phyloP scores from a whole-genome alignment of 1,140 invertebrate species.

The Antheraea pernyi region DNA sequence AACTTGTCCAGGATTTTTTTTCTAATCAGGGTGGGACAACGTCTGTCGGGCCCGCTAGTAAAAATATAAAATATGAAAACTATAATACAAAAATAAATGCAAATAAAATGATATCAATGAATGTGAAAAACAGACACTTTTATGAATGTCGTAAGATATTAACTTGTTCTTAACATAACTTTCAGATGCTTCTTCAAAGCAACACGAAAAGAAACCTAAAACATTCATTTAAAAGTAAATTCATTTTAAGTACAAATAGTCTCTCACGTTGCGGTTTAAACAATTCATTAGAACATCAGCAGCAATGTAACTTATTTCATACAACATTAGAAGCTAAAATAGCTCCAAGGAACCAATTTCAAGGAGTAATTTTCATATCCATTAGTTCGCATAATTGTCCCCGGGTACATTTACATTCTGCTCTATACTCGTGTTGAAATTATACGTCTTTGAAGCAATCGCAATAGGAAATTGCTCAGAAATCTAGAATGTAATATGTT shows the following conservation, averaged over 20 bases:
- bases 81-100: too few relatives aligned
- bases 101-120: too few relatives aligned
- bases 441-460: neutral
- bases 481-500: neutral
- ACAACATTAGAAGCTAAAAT: constrained; percentile 1
- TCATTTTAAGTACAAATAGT: neutral
- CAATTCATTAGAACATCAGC: neutral
- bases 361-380: constrained; percentile 7
- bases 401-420: neutral
- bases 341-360: constrained; percentile 3
- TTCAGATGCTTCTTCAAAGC: too few relatives aligned
- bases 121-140: too few relatives aligned
- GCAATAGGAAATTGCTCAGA: neutral
- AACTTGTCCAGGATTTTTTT: too few relatives aligned
- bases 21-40: too few relatives aligned
- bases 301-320: constrained; percentile 3
- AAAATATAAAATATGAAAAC: too few relatives aligned
- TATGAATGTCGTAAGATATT: too few relatives aligned
- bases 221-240: neutral
- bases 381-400: constrained; percentile 2
- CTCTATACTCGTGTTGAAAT: neutral
- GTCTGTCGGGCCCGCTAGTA: too few relatives aligned
- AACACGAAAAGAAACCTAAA: neutral
- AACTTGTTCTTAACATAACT: too few relatives aligned
- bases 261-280: neutral